phyloP scores from a whole-genome alignment of 2,113 vertebrate genomes.

The Clarias magur region DNA sequence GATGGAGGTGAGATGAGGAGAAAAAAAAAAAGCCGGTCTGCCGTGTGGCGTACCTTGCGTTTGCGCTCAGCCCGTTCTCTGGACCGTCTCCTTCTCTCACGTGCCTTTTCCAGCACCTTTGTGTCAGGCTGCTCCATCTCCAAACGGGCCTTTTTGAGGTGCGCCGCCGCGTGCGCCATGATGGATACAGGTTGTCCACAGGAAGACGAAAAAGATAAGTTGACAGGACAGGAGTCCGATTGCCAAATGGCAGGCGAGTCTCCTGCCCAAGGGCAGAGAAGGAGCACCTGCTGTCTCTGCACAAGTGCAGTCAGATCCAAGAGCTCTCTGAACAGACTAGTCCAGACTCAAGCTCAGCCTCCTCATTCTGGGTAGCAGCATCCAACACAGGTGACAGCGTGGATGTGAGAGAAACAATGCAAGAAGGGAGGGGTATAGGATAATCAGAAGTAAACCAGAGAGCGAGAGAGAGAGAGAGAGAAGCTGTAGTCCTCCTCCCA shows the following conservation, averaged over 20 bases:
- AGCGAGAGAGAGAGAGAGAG: constrained; percentile 19
- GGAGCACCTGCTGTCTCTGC: constrained; percentile 24
- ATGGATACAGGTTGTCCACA: constrained; percentile 19
- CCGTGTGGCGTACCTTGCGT: constrained; percentile 85
- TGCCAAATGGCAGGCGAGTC: constrained; percentile 46
- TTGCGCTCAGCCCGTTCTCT: constrained; percentile 88
- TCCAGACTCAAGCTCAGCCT: constrained; percentile 39
- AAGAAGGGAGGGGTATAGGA: constrained; percentile 39
- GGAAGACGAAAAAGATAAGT: constrained; percentile 34
- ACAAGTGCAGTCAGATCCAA: not conserved
- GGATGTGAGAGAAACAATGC: constrained; percentile 6
- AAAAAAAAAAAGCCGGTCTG: constrained; percentile 12
- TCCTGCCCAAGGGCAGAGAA: constrained; percentile 52
- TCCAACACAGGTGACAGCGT: constrained; percentile 29
- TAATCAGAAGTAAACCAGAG: constrained; percentile 23
- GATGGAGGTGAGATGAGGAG: constrained; percentile 40
- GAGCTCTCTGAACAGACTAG: constrained; percentile 27
- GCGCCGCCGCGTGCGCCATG: constrained; percentile 97
- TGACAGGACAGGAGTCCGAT: constrained; percentile 18
- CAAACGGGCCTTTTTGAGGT: constrained; percentile 95
- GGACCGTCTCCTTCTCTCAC: constrained; percentile 86
- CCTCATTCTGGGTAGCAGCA: constrained; percentile 29
- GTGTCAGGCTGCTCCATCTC: constrained; percentile 83
- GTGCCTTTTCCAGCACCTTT: constrained; percentile 86
- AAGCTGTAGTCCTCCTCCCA: constrained; percentile 55